These are phyloP conservation scores for Tricholaema leucomelas DNA, from an alignment of 2,113 vertebrate genomes.

Conservation along the genomic window DNA sequence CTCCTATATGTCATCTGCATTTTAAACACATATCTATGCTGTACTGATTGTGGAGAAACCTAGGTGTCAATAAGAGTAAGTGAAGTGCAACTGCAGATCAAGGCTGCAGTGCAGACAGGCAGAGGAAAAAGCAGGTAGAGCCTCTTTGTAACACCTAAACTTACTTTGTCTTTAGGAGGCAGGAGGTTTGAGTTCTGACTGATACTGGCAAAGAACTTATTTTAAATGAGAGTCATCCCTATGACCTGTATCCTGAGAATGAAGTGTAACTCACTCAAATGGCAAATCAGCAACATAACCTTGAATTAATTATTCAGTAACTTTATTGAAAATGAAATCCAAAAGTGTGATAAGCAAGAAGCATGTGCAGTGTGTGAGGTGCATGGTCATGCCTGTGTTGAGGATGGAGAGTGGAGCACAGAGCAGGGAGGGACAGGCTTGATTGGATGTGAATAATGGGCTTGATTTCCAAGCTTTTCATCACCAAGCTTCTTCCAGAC, in stretches of 20 bases:
- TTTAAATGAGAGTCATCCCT: background rate
- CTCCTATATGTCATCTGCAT: background rate
- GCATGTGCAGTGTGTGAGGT: background rate
- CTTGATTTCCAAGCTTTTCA: constrained; percentile 64
- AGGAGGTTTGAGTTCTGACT: background rate
- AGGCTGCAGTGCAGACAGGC: background rate
- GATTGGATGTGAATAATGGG: constrained; percentile 62
- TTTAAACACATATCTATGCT: background rate
- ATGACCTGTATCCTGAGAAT: background rate
- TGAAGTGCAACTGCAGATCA: background rate
- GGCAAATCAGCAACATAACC: background rate
- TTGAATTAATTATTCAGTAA: background rate
- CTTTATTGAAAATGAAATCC: background rate
- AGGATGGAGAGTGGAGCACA: background rate
- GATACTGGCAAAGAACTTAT: background rate
- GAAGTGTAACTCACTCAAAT: background rate
- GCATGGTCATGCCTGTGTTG: background rate
- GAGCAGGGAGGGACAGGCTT: constrained; percentile 25
- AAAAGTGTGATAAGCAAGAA: background rate
- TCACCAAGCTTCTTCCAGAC: constrained; percentile 29
- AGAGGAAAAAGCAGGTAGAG: background rate
- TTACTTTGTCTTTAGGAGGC: background rate
- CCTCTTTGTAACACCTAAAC: background rate
- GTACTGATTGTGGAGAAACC: background rate
- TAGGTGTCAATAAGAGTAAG: background rate